Percentiles rank a stretch among this genome's conserved stretches.
Evolutionary conservation across 2,888 invertebrate species (phyloP).

Genomic region (Xestia ashworthii): DNA sequence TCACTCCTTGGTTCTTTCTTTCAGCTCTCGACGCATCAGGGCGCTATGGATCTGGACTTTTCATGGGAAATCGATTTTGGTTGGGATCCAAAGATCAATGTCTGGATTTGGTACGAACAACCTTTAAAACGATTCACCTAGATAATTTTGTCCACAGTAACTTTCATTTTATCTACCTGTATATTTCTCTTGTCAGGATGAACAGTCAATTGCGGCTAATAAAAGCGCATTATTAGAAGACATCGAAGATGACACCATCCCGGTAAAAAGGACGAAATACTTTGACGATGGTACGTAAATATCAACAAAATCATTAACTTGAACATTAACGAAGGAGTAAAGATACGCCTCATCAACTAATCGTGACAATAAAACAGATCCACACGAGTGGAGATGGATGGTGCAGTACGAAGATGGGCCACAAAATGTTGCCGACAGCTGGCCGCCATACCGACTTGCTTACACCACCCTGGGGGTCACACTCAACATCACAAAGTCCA

Average conservation of each 20-base stretch:
- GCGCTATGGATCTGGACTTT: slow-evolving; percentile 83
- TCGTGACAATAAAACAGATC: slow-evolving; percentile 58
- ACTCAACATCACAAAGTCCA: slow-evolving; percentile 85
- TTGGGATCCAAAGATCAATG: slow-evolving; percentile 87
- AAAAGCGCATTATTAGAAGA: slow-evolving; percentile 75
- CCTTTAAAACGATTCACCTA: not conserved
- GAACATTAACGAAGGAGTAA: not conserved
- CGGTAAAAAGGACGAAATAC: slow-evolving; percentile 74
- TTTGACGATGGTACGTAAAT: slow-evolving; percentile 75
- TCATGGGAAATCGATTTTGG: slow-evolving; percentile 86
- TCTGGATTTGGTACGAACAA: slow-evolving; percentile 78
- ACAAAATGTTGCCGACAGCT: slow-evolving; percentile 73
- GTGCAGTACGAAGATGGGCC: slow-evolving; percentile 73
- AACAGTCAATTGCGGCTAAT: slow-evolving; percentile 63
- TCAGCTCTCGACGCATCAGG: slow-evolving; percentile 86
- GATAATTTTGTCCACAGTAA: not conserved
- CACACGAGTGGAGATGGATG: slow-evolving; percentile 77
- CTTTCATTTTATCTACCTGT: not conserved
- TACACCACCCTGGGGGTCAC: slow-evolving; percentile 77
- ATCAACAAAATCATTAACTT: not conserved
- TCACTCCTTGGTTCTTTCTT: slow-evolving; percentile 30
- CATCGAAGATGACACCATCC: slow-evolving; percentile 69
- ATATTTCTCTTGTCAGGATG: slow-evolving; percentile 71
- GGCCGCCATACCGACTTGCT: slow-evolving; percentile 79
- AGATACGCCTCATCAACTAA: not conserved